These are phyloP conservation scores for Hemibagrus wyckioides DNA, from an alignment of 2,113 vertebrate genomes.

Conservation along the genomic window DNA sequence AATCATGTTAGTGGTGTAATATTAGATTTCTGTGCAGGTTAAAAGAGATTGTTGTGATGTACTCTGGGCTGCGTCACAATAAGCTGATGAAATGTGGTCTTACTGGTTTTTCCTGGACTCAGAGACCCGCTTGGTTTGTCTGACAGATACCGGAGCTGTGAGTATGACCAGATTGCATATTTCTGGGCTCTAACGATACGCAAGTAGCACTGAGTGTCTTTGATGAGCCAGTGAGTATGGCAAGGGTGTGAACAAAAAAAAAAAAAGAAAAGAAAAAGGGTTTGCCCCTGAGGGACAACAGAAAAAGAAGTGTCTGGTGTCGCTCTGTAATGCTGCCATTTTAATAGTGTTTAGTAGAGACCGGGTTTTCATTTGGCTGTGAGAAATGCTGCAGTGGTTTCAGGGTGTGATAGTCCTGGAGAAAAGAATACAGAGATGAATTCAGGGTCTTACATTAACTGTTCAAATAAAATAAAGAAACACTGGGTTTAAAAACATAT, in stretches of 20 bases:
- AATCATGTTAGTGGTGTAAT: conserved; percentile 1
- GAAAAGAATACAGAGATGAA: background rate
- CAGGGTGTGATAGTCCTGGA: background rate
- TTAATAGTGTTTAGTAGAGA: background rate
- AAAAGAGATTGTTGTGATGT: conserved; percentile 18
- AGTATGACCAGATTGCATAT: background rate
- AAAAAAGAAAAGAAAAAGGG: too few species aligned
- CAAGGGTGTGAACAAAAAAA: background rate
- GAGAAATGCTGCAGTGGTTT: background rate
- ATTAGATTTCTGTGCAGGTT: background rate
- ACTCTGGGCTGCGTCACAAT: background rate
- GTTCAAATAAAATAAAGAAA: background rate
- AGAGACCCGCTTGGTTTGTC: background rate
- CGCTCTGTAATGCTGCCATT: background rate
- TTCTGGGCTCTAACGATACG: background rate
- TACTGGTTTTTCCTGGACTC: background rate
- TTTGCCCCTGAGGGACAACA: background rate
- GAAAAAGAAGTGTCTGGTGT: background rate
- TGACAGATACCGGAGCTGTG: background rate
- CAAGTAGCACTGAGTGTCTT: background rate
- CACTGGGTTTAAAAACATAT: background rate
- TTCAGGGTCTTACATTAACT: background rate
- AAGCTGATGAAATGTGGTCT: background rate
- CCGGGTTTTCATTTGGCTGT: background rate
- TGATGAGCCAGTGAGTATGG: background rate